phyloP scores from a whole-genome alignment of 2,797 vertebrate genomes.

The Labroides dimidiatus region DNA sequence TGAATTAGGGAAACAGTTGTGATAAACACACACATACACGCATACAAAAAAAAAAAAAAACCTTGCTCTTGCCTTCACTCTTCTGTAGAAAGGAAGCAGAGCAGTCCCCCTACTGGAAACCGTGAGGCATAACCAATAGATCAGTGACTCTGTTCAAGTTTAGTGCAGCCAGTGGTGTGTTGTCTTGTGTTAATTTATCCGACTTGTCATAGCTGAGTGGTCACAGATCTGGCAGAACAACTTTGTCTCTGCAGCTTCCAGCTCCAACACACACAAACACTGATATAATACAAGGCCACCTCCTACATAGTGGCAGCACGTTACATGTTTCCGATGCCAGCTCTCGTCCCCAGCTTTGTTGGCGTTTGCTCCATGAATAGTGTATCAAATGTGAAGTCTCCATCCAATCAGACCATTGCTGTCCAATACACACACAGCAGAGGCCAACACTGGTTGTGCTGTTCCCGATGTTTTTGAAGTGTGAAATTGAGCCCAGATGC shows the following conservation, averaged over 20 bases:
- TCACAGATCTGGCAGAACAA: conserved; percentile 20
- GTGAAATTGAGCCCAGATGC: conserved; percentile 84
- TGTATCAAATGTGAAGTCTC: conserved; percentile 45
- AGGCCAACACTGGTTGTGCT: conserved; percentile 57
- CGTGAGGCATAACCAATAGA: too few relatives aligned
- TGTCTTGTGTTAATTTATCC: conserved; percentile 6
- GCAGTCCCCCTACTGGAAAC: too few relatives aligned
- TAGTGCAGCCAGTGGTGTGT: neutral
- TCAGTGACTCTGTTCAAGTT: too few relatives aligned
- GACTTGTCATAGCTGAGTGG: conserved; percentile 16
- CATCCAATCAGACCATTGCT: conserved; percentile 36
- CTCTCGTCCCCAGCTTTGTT: conserved; percentile 42
- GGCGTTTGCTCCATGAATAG: conserved; percentile 12
- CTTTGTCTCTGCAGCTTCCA: neutral
- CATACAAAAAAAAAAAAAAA: too few relatives aligned
- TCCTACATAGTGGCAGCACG: conserved; percentile 8
- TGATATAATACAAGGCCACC: conserved; percentile 2
- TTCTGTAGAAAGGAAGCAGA: too few relatives aligned
- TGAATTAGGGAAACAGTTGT: too few relatives aligned
- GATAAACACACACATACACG: too few relatives aligned
- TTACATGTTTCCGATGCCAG: neutral
- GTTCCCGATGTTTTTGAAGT: conserved; percentile 71
- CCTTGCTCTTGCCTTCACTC: too few relatives aligned
- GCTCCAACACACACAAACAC: conserved; percentile 1
- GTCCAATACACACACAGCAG: conserved; percentile 45